These are phyloP conservation scores for Tipula vernalis DNA, from an alignment of 2,888 invertebrate genomes.

Conservation along the genomic window DNA sequence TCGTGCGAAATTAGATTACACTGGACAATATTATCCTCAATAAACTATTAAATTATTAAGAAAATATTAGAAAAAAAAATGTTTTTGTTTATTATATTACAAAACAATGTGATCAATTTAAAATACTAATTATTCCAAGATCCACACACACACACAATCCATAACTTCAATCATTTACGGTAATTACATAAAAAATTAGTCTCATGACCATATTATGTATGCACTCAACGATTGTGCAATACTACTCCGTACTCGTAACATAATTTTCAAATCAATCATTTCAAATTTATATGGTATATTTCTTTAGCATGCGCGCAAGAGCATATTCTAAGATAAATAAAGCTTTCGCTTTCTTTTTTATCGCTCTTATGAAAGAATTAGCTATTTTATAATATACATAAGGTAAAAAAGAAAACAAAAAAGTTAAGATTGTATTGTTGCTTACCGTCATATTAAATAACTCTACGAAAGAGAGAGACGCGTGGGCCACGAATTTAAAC, in stretches of 20 bases:
- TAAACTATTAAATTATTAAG: slow-evolving; percentile 7
- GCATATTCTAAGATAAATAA: not conserved
- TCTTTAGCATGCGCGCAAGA: not conserved
- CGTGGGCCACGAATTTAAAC: not conserved
- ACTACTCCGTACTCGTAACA: not conserved
- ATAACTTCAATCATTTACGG: no score
- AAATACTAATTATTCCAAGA: slow-evolving; percentile 13
- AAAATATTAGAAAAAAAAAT: not conserved
- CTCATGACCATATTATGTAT: not conserved
- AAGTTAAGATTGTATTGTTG: not conserved
- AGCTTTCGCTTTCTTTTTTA: not conserved
- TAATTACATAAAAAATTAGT: not conserved
- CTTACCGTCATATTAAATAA: not conserved
- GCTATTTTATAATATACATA: not conserved
- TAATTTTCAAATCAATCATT: not conserved
- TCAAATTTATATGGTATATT: not conserved
- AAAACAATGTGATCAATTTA: slow-evolving; percentile 22
- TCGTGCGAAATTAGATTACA: slow-evolving; percentile 42
- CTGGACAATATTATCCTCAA: slow-evolving; percentile 43
- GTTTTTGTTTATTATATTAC: slow-evolving; percentile 13
- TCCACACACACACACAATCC: not conserved
- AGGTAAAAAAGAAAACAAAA: not conserved
- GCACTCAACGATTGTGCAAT: not conserved
- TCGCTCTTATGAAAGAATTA: not conserved
- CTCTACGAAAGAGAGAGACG: not conserved